Evolutionary conservation across 2,797 vertebrate species (phyloP).

Genomic region (Myotis planiceps): DNA sequence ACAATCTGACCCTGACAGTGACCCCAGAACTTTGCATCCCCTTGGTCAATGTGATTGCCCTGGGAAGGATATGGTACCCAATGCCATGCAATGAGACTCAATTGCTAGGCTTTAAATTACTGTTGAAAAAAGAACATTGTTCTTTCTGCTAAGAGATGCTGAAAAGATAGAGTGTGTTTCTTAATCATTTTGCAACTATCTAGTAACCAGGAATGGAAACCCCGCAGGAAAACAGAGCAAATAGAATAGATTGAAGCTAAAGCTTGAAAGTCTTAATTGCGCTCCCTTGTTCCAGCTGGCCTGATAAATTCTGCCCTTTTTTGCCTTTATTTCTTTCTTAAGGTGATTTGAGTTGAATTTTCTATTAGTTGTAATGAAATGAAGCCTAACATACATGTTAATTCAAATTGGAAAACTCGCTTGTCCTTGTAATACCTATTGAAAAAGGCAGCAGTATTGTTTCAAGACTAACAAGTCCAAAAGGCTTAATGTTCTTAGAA

Average conservation of each 20-base stretch:
- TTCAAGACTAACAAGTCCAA: not conserved
- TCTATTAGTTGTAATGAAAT: not conserved
- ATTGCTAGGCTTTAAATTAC: not conserved
- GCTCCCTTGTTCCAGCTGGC: fast-evolving
- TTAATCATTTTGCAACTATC: not conserved
- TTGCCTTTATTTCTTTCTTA: not conserved
- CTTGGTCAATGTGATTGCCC: not conserved
- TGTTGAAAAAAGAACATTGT: not conserved
- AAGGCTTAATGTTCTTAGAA: not conserved
- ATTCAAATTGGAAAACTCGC: not conserved
- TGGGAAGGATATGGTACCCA: not conserved
- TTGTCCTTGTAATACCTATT: not conserved
- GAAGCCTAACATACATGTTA: not conserved
- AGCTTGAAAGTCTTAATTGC: not conserved
- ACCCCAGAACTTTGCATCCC: not conserved
- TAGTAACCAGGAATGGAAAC: not conserved
- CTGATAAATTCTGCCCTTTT: not conserved
- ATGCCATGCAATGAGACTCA: not conserved
- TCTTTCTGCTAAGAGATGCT: not conserved
- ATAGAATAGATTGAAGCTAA: not conserved
- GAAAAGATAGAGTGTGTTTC: not conserved
- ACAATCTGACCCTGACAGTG: not conserved
- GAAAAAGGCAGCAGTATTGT: not conserved
- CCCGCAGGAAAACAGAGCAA: not conserved
- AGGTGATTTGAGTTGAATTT: not conserved